phyloP scores from a whole-genome alignment of 2,888 invertebrate genomes.

The Drosophila mulleri region DNA sequence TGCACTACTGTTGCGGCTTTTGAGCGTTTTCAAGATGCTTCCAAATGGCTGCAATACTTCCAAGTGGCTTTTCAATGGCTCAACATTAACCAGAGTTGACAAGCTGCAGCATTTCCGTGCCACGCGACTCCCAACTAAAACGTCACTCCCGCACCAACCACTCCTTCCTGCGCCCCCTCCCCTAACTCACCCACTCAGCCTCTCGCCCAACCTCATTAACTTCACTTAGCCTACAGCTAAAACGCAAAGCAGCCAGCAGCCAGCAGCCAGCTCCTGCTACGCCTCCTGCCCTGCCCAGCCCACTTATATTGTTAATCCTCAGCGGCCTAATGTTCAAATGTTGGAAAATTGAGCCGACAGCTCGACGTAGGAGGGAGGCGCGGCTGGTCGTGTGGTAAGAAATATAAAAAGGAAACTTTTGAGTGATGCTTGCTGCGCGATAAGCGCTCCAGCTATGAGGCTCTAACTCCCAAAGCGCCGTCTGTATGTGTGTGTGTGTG shows the following conservation, averaged over 20 bases:
- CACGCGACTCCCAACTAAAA: background rate
- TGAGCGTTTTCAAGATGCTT: slow-evolving; percentile 40
- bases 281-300: background rate
- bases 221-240: slow-evolving; percentile 63
- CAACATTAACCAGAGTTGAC: slow-evolving; percentile 51
- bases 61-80: slow-evolving; percentile 36
- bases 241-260: slow-evolving; percentile 35
- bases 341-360: slow-evolving; percentile 82
- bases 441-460: slow-evolving; percentile 63
- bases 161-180: background rate
- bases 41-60: slow-evolving; percentile 43
- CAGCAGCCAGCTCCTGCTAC: background rate
- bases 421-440: slow-evolving; percentile 77
- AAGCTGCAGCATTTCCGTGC: slow-evolving; percentile 50
- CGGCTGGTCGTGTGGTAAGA: slow-evolving; percentile 9
- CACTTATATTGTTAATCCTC: slow-evolving; percentile 77
- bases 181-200: background rate
- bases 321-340: slow-evolving; percentile 82
- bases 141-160: background rate
- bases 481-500: slow-evolving; percentile 11
- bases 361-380: slow-evolving; percentile 8
- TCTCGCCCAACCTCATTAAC: slow-evolving; percentile 56
- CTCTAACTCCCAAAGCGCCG: slow-evolving; percentile 52
- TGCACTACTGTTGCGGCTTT: slow-evolving; percentile 28
- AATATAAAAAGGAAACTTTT: slow-evolving; percentile 67